Conservation (phyloP, 1,140 invertebrate species). For the Eulimnadia texana region DNA sequence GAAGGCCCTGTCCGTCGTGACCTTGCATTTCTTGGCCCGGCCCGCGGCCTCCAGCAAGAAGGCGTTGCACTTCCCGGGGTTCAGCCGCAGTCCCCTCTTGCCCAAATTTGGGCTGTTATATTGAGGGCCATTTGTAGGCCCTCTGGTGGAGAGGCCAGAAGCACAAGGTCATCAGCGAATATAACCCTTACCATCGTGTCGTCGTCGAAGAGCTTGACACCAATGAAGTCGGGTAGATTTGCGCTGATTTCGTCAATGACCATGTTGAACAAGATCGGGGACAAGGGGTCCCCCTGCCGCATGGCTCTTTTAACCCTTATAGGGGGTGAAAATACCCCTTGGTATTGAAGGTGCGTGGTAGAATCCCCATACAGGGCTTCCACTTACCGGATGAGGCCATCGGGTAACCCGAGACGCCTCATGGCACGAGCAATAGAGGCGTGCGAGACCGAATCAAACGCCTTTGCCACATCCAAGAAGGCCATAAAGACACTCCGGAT, state of each 20-base stretch:
- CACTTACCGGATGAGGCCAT: constrained; percentile 12
- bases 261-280: constrained; percentile 25
- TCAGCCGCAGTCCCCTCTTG: constrained; percentile 23
- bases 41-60: constrained; percentile 22
- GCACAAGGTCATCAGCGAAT: constrained; percentile 12
- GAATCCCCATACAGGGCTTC: constrained; percentile 5
- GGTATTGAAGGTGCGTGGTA: constrained; percentile 14
- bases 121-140: constrained; percentile 24
- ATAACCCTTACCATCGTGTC: background rate
- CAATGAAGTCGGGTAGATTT: background rate
- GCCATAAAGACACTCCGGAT: constrained; percentile 14
- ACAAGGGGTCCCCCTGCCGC: constrained; percentile 26
- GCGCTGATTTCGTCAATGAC: constrained; percentile 22
- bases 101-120: background rate
- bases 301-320: constrained; percentile 21
- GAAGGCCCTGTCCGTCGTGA: background rate
- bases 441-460: constrained; percentile 28
- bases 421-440: constrained; percentile 19
- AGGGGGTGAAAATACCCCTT: background rate
- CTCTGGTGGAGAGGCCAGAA: background rate
- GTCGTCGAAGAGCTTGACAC: background rate
- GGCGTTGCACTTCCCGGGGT: constrained; percentile 25
- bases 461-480: constrained; percentile 22
- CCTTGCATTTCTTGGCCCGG: constrained; percentile 23
- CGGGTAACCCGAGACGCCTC: background rate